Base-by-base conservation (phyloP, 1,140 invertebrate species). In the Lepidurus apus region DNA sequence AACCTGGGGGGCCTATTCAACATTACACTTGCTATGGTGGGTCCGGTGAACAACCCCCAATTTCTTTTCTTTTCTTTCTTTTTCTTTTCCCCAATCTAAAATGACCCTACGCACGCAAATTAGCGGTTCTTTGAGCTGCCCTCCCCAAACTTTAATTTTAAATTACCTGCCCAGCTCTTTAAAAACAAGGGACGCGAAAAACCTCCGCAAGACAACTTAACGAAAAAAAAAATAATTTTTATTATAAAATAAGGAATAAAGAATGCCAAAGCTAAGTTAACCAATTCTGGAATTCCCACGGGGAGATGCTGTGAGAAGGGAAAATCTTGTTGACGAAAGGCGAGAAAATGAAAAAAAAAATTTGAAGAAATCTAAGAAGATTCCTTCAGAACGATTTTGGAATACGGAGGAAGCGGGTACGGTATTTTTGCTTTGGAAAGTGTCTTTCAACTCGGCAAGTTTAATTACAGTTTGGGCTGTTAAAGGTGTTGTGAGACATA, bases 21-120 rank as follows among this genome's bases (percentile, higher is more conserved):
- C 53, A 65, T 65, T 65, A 65, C 53, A 65, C 53, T 65, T 65
- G 53, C 53, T 65, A 65, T 65, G 53, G 53, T n/a, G 53, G 53
- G 21, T 34, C 2, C 34, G 34, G 34, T 65, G 53, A 65, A 65
- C 53, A 65, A 65, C 53, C 53, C 53, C 53, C 13, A n/a, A 17
- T 11, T 65, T 13, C 6, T 65, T 65, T 13, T 47, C 21, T 65
- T 65, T 21, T 65, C 21, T 65, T 65, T 17, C 13, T 65, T n/a
- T 65, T 65, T 9, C 10, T 9, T 65, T 65, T 21, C 6, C 53
- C 53, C 53, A 13, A 65, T 65, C 53, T 65, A 7, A 65, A 65
- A 65, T 65, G 53, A 65, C 53, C 53, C 53, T 65, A 65, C 53
- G 53, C 53, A 65, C 53, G 53, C 53, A 65, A 65, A 65, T 65